Evolutionary conservation across 2,888 invertebrate species (phyloP).

Genomic region (Busseola fusca): DNA sequence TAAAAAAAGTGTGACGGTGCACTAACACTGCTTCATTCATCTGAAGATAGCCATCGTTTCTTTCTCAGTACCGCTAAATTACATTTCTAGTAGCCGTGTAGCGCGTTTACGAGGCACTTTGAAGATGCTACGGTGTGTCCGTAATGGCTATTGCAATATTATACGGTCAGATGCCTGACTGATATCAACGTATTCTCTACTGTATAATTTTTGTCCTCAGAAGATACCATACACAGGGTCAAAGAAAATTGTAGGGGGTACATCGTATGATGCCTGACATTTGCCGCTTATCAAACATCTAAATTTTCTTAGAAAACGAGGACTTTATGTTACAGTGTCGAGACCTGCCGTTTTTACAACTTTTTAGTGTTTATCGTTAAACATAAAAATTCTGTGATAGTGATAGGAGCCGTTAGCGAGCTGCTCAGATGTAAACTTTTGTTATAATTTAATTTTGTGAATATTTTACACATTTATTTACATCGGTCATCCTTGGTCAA

Average conservation of each 20-base stretch:
- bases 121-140: constrained; percentile 85
- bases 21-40: constrained; percentile 83
- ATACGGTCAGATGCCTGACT: constrained; percentile 84
- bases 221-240: constrained; percentile 81
- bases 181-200: constrained; percentile 85
- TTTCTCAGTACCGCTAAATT: constrained; percentile 88
- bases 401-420: constrained; percentile 66
- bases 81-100: constrained; percentile 87
- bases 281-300: constrained; percentile 78
- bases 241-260: constrained; percentile 82
- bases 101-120: constrained; percentile 87
- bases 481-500: neutral
- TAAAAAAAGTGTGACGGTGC: constrained; percentile 80
- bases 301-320: constrained; percentile 79
- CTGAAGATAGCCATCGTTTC: constrained; percentile 84
- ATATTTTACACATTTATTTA: constrained; percentile 10
- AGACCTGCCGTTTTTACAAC: constrained; percentile 67
- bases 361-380: constrained; percentile 68
- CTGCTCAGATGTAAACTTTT: constrained; percentile 23
- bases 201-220: constrained; percentile 83
- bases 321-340: constrained; percentile 66
- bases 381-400: constrained; percentile 64
- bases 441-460: constrained; percentile 22
- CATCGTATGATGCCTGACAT: constrained; percentile 77
- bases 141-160: constrained; percentile 88